Percentiles rank a stretch among this genome's conserved stretches.
phyloP scores from a whole-genome alignment of 2,113 vertebrate genomes.

The Rhizomys pruinosus region DNA sequence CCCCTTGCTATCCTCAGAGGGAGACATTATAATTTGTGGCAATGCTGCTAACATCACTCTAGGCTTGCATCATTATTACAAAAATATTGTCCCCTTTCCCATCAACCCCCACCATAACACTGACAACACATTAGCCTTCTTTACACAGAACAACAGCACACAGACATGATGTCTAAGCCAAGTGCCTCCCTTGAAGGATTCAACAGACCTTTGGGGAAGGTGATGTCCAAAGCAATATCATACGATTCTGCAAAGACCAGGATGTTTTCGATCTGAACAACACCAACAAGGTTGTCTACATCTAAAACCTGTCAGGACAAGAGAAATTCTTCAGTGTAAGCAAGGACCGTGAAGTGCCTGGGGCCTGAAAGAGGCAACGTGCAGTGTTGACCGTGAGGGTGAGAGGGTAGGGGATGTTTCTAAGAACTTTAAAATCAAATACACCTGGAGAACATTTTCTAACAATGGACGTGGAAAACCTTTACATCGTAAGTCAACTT shows the following conservation, averaged over 20 bases:
- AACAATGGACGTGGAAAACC: not conserved
- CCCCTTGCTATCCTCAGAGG: not conserved
- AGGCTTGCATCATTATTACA: not conserved
- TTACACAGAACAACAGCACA: not conserved
- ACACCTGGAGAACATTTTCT: not conserved
- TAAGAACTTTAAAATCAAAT: not conserved
- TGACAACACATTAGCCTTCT: not conserved
- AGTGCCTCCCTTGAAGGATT: not conserved
- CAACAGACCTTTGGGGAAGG: conserved; percentile 90
- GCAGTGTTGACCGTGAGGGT: not conserved
- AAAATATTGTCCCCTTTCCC: not conserved
- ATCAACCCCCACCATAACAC: not conserved
- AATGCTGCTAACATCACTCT: not conserved
- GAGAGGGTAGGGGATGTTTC: not conserved
- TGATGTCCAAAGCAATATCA: conserved; percentile 90
- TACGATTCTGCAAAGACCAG: conserved; percentile 91
- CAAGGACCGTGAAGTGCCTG: not conserved
- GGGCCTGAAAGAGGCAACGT: not conserved
- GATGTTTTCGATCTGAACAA: conserved; percentile 92
- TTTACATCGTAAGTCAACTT: not conserved
- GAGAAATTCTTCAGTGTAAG: conserved; percentile 15
- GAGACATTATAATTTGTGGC: not conserved
- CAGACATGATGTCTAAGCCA: not conserved
- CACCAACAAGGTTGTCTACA: conserved; percentile 89
- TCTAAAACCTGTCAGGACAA: conserved; percentile 90